These are phyloP conservation scores for Drosophila anceps DNA, from an alignment of 2,888 invertebrate genomes.

Conservation along the genomic window DNA sequence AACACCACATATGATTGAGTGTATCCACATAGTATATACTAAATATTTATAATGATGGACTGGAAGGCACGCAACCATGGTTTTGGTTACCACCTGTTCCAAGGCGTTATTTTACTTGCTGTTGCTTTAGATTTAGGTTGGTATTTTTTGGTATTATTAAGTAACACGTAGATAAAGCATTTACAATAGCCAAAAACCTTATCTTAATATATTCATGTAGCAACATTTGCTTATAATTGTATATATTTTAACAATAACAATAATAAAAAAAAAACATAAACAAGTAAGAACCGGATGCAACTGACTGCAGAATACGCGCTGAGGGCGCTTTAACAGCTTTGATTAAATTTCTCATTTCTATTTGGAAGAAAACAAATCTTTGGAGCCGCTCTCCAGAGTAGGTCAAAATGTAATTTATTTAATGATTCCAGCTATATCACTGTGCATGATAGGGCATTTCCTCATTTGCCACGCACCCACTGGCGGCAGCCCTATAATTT, in stretches of 20 bases:
- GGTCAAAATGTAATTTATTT: constrained; percentile 9
- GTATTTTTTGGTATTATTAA: constrained; percentile 36
- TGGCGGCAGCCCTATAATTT: not conserved
- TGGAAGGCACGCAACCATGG: constrained; percentile 10
- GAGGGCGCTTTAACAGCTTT: not conserved
- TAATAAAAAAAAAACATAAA: not conserved
- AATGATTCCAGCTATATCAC: not conserved
- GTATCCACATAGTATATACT: not conserved
- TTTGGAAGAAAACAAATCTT: constrained; percentile 1
- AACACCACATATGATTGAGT: constrained; percentile 13
- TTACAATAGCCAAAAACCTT: not conserved
- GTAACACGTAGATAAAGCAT: not conserved
- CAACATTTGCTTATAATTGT: not conserved
- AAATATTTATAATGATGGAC: constrained; percentile 29
- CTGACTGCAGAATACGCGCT: not conserved
- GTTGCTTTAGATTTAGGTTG: constrained; percentile 46
- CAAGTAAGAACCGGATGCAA: not conserved
- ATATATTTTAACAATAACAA: not conserved
- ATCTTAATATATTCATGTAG: not conserved
- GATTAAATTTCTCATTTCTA: not conserved
- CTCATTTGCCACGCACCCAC: constrained; percentile 11
- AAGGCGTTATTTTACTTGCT: constrained; percentile 33
- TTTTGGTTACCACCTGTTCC: constrained; percentile 37
- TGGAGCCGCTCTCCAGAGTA: constrained; percentile 1
- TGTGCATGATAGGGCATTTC: constrained; percentile 3